Percentiles rank a stretch among this genome's conserved stretches.
These are phyloP conservation scores for Gila orcuttii DNA, from an alignment of 2,113 vertebrate species.

Conservation along the genomic window DNA sequence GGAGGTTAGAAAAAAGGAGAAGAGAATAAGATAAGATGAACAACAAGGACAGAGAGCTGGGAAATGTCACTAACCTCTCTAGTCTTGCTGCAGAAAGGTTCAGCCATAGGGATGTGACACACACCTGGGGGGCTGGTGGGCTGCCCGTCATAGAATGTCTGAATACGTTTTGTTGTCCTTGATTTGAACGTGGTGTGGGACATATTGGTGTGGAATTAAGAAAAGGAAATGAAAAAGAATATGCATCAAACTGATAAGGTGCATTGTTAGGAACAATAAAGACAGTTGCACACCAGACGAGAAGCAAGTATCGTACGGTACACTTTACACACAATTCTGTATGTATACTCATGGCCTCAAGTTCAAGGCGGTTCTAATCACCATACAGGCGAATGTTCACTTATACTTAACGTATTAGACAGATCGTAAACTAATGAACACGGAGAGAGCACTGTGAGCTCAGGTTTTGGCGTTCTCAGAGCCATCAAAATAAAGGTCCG, in stretches of 20 bases:
- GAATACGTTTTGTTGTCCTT: constrained; percentile 89
- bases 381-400: not conserved
- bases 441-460: too few species aligned
- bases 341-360: not conserved
- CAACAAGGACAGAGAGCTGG: not conserved
- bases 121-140: constrained; percentile 81
- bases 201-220: not conserved
- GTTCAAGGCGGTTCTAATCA: not conserved
- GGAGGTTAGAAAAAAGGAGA: not conserved
- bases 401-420: too few species aligned
- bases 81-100: constrained; percentile 92
- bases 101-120: constrained; percentile 93
- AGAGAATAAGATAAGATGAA: not conserved
- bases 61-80: constrained; percentile 83
- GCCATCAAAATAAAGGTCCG: too few species aligned
- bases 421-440: too few species aligned
- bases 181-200: constrained; percentile 13
- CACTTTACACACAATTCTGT: not conserved
- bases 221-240: not conserved
- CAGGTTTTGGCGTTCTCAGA: too few species aligned
- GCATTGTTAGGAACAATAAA: not conserved
- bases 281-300: not conserved
- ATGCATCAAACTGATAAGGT: not conserved
- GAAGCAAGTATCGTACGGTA: not conserved
- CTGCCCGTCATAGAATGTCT: constrained; percentile 89